Evolutionary conservation across 2,113 vertebrate genomes (phyloP).

Genomic region (Sinocyclocheilus grahami): DNA sequence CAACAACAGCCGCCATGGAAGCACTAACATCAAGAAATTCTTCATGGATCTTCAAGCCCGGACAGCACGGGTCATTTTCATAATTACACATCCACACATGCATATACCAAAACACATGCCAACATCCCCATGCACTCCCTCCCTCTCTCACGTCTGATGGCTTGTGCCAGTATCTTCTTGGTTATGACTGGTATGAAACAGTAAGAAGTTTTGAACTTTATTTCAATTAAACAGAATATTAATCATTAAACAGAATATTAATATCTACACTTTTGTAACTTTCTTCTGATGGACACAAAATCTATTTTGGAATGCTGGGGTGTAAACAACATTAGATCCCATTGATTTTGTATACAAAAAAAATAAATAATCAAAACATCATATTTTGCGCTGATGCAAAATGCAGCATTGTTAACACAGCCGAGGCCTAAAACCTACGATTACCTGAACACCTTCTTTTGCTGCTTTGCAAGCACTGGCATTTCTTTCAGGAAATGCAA

Average conservation of each 20-base stretch:
- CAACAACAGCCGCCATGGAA: conserved; percentile 30
- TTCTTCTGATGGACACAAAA: background rate
- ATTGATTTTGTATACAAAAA: background rate
- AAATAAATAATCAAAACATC: background rate
- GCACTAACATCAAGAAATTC: conserved; percentile 38
- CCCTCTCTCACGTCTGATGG: background rate
- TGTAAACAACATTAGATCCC: background rate
- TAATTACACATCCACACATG: conserved; percentile 45
- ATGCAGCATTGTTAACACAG: background rate
- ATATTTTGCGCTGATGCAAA: background rate
- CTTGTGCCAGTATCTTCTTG: conserved; percentile 5
- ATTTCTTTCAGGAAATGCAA: conserved; percentile 18
- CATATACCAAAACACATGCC: conserved; percentile 11
- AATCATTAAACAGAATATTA: background rate
- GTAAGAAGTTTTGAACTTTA: background rate
- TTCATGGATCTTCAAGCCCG: conserved; percentile 30
- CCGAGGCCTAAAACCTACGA: background rate
- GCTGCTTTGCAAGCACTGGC: conserved; percentile 22
- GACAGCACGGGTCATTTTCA: conserved; percentile 51
- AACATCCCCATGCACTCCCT: background rate
- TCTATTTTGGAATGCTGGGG: background rate
- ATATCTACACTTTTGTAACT: background rate
- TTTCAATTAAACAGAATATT: background rate
- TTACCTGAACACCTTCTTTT: conserved; percentile 14
- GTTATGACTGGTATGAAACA: background rate